A percentile compares a stretch with the other conserved stretches of the same genome.
Conservation (phyloP, 1,140 invertebrate genomes). For the Diorhabda sublineata region DNA sequence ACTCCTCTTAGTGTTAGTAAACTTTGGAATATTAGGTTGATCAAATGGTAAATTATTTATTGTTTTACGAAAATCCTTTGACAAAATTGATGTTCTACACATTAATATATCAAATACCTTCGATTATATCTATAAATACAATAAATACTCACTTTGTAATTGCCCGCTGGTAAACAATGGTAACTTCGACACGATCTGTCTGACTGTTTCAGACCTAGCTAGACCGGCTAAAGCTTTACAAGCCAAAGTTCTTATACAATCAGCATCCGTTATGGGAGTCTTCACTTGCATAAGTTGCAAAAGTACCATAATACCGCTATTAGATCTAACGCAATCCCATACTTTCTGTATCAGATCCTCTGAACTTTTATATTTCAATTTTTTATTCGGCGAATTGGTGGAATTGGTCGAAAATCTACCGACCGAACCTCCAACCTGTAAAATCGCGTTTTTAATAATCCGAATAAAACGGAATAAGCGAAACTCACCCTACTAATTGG, state of each 20-base stretch:
- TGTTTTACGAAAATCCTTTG: too few relatives aligned
- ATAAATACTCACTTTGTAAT: constrained; percentile 68
- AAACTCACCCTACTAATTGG: constrained; percentile 70
- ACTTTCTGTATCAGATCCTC: constrained; percentile 86
- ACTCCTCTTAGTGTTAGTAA: too few relatives aligned
- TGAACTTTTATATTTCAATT: constrained; percentile 65
- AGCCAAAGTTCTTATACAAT: constrained; percentile 85
- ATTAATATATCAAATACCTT: too few relatives aligned
- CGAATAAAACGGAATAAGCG: neutral
- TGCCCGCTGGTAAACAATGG: constrained; percentile 91
- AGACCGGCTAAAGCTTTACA: constrained; percentile 89
- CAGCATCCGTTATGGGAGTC: constrained; percentile 93
- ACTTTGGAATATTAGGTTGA: too few relatives aligned
- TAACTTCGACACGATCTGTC: constrained; percentile 94
- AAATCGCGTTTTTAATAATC: constrained; percentile 16
- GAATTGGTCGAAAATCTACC: constrained; percentile 55
- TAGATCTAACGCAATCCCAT: constrained; percentile 88
- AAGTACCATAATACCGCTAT: constrained; percentile 94
- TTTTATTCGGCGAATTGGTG: constrained; percentile 66
- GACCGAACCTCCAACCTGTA: constrained; percentile 59
- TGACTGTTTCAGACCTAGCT: constrained; percentile 83
- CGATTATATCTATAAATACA: too few relatives aligned
- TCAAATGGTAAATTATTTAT: too few relatives aligned
- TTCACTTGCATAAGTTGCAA: constrained; percentile 84
- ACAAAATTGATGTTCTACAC: too few relatives aligned